phyloP scores from a whole-genome alignment of 2,113 vertebrate genomes.

The Acrocephalus arundinaceus region DNA sequence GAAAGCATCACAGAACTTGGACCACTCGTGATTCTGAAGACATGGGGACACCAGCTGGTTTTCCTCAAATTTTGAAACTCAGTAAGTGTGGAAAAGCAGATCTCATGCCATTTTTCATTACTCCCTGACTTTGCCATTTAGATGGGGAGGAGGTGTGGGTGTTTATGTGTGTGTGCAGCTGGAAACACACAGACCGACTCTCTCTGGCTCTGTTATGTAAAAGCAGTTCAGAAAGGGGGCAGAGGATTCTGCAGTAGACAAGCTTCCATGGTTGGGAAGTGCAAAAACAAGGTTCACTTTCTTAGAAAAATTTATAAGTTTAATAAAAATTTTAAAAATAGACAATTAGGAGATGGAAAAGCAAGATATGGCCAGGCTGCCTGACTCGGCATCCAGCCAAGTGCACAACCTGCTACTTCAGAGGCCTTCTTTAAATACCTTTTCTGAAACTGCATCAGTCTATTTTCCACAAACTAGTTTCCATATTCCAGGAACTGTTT shows the following conservation, averaged over 20 bases:
- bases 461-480: too few species aligned
- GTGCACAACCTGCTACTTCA: too few species aligned
- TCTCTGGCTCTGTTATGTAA: neutral
- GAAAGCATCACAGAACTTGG: neutral
- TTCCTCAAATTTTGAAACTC: neutral
- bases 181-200: neutral
- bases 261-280: neutral
- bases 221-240: neutral
- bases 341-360: too few species aligned
- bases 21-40: accelerated
- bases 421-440: too few species aligned
- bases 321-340: too few species aligned
- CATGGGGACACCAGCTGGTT: neutral
- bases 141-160: too few species aligned
- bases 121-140: neutral
- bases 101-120: neutral
- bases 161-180: neutral
- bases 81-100: neutral
- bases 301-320: too few species aligned
- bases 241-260: neutral
- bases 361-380: too few species aligned
- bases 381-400: too few species aligned
- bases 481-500: too few species aligned
- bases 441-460: too few species aligned
- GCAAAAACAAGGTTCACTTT: too few species aligned